Base-by-base conservation (phyloP, 2,888 invertebrate species). In the Heliconius ismenius region DNA sequence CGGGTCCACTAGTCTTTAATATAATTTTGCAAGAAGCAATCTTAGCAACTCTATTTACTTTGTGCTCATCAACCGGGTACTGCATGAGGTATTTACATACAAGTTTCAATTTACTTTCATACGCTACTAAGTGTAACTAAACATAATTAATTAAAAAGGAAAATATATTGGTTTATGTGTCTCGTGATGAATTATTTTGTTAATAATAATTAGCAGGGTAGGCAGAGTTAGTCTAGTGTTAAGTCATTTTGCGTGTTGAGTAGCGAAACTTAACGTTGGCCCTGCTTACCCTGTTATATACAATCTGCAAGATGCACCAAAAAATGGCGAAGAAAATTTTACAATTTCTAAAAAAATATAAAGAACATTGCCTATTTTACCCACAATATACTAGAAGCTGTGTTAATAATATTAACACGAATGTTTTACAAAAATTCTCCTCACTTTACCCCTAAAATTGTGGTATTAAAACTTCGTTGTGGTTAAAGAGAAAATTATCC, bases 401-500 rank as follows among this genome's bases (percentile, higher is more conserved):
- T 32, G 7, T 21, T 11, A 78, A 43, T 67, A 76, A 69, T 65
- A 74, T 54, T 63, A 77, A 76, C 74, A 75, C 70, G 72, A 73
- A 68, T 80, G 75, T 76, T 60, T 28, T 64, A 75, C 75, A 32
- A 76, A 78, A 73, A 72, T 64, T 74, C 36, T 72, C 21, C 60
- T 24, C 58, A 13, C 28, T 54, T 78, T 82, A 85, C 79, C 80
- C 80, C 82, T 84, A 70, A 82, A 86, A 86, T 82, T 86, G 83
- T 84, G 83, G 85, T 87, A 87, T 90, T 88, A 87, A 88, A 91
- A 90, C 86, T 90, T 91, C 86, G 81, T 83, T 83, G 84, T 82
- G 85, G 84, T 85, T 83, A 84, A 84, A 83, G 78, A 77, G 84
- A 84, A 89, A 87, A 88, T 88, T 88, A 88, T 88, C 85, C 84